These are phyloP conservation scores for Chrysotoxum bicinctum DNA, from an alignment of 2,888 invertebrate species.

Conservation along the genomic window DNA sequence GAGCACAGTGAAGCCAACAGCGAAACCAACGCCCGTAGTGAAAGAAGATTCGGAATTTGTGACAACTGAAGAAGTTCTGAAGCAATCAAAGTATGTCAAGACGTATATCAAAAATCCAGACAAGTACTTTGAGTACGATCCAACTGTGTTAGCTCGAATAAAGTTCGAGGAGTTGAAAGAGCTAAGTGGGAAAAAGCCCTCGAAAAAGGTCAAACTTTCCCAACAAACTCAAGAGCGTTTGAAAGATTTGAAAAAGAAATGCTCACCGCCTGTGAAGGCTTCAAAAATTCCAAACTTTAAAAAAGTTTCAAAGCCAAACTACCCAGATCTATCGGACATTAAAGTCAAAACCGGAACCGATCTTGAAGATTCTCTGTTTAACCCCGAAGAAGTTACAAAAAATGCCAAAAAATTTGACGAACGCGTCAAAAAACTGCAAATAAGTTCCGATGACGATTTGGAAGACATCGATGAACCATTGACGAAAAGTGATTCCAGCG, in stretches of 20 bases:
- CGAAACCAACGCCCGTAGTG: slow-evolving; percentile 73
- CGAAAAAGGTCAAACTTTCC: slow-evolving; percentile 74
- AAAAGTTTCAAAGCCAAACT: slow-evolving; percentile 80
- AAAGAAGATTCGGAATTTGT: slow-evolving; percentile 77
- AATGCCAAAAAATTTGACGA: slow-evolving; percentile 82
- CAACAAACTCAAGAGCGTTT: slow-evolving; percentile 75
- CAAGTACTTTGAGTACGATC: slow-evolving; percentile 81
- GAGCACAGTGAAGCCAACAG: slow-evolving; percentile 74
- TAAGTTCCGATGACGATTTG: slow-evolving; percentile 80
- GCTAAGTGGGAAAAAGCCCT: slow-evolving; percentile 75
- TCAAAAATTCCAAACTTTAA: slow-evolving; percentile 77
- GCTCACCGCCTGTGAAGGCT: slow-evolving; percentile 69
- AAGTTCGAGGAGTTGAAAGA: slow-evolving; percentile 79
- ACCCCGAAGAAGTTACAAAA: slow-evolving; percentile 80
- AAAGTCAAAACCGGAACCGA: slow-evolving; percentile 80
- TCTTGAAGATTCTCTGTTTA: slow-evolving; percentile 78
- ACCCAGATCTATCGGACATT: slow-evolving; percentile 80
- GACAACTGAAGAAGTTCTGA: slow-evolving; percentile 81
- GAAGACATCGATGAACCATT: slow-evolving; percentile 80
- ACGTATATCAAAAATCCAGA: slow-evolving; percentile 82
- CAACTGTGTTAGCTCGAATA: slow-evolving; percentile 78
- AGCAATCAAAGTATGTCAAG: slow-evolving; percentile 81
- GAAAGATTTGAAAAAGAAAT: slow-evolving; percentile 75
- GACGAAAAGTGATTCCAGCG: slow-evolving; percentile 80
- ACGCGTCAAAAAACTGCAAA: slow-evolving; percentile 79